Conservation (phyloP, 2,888 invertebrate genomes). For the Cosmia trapezina region DNA sequence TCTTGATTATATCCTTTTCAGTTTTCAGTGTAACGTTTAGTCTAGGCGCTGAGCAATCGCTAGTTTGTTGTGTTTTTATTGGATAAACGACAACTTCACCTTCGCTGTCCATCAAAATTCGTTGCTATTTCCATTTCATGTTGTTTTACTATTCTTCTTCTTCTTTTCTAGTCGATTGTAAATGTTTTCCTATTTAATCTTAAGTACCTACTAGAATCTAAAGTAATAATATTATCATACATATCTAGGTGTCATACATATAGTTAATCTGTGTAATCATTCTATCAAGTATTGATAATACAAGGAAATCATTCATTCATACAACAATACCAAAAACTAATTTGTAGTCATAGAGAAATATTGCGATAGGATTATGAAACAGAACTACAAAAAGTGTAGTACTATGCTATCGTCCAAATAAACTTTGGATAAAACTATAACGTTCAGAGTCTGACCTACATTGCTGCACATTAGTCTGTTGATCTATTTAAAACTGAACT, state of each 20-base stretch:
- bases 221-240: conserved; percentile 20
- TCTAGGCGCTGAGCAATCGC: background rate
- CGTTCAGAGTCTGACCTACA: conserved; percentile 53
- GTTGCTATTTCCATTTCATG: background rate
- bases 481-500: conserved; percentile 53
- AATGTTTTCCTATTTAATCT: background rate
- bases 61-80: conserved; percentile 1
- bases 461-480: conserved; percentile 38
- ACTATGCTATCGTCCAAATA: conserved; percentile 39
- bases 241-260: conserved; percentile 10
- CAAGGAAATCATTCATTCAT: conserved; percentile 40
- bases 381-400: conserved; percentile 19
- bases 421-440: conserved; percentile 51
- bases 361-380: conserved; percentile 18
- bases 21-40: background rate
- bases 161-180: too few relatives aligned
- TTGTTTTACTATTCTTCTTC: too few relatives aligned
- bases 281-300: conserved; percentile 31
- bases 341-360: background rate
- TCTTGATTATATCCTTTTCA: conserved; percentile 6
- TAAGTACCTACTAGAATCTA: conserved; percentile 1
- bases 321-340: background rate
- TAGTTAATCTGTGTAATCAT: conserved; percentile 25
- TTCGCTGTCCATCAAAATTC: background rate
- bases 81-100: background rate